Base-by-base conservation (phyloP, 2,113 vertebrate genomes). In the Lagopus muta region DNA sequence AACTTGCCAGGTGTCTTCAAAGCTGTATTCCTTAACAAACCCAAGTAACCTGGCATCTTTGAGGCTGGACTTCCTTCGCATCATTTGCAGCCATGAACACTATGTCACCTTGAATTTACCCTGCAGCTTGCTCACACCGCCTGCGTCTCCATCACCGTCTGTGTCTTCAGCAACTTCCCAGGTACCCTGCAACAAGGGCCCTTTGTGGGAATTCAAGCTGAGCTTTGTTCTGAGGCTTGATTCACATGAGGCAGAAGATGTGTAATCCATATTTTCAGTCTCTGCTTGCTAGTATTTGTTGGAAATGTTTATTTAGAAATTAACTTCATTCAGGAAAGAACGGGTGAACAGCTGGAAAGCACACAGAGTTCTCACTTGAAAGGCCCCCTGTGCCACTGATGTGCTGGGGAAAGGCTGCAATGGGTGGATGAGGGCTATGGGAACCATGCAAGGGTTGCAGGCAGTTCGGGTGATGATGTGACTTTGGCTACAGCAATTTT, bases 111-210 rank as follows among this genome's bases (percentile, higher is more conserved):
- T 99, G 64, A 99, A 99, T 82, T 97, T 99, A 82, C 99, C 99
- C 81, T 99, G 99, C 95, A 99, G 99, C 86, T 96, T 99, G 66
- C 99, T 99, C 55, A 99, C 99, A 5, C 99, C 99, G 0, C 99
- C 99, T 47, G 99, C 99, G 7, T 99, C 99, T 24, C 99, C 99
- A 2, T 99, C 99, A 4, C 99, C 99, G 2, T 99, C 99, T 0
- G 99, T 99, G 64, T 99, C 99, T 80, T 99, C 99, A 57, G 99
- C 99, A 77, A 99, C 99, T 14, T 99, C 99, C 55, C 99, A 99
- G 99, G 99, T 99, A 96, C 21, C 21, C 48, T 60, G 19, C 34
- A 40, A 47, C 38, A 25, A 72, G 69, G 22, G 16, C 15, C 65
- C 38, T 70, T 12, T 43, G 67, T 78, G 48, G 78, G 70, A 74